Base-by-base conservation (phyloP, 2,113 vertebrate species). In the Coracopsis vasa region DNA sequence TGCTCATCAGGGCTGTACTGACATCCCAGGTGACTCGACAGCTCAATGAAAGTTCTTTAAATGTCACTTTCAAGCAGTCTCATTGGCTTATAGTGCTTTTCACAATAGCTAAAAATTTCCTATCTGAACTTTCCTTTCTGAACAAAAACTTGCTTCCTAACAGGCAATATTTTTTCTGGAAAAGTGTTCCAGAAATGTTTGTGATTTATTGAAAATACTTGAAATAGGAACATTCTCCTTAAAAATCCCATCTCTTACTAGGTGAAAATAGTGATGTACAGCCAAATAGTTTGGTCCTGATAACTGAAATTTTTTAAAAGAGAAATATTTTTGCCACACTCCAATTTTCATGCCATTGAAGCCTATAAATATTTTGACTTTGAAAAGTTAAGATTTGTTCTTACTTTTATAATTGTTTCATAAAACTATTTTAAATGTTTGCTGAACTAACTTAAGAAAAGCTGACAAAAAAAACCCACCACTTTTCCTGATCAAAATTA, bases 401-500 rank as follows among this genome's bases (percentile, higher is more conserved):
- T 82, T 56, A 51, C 13, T 71, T 1, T 58, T 66, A 6, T 17
- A 62, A n/a, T 72, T 69, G 5, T 45, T 90, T 77, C 27, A 60
- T 33, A 31, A 2, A 80, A 42, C 23, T 75, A 18, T 53, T 85
- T 71, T 54, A 42, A 42, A 80, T 19, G 4, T 79, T 72, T 82
- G 35, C 29, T 47, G 35, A 72, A 54, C 16, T 56, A 61, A 72
- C 16, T 33, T 73, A 25, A 66, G 18, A 70, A 84, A 66, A 70
- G 6, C 1, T 5, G 23, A 48, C 4, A 10, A 28, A 37, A 39
- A 25, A 48, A 20, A 1, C 3, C 3, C 35, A 25, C 3, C 17
- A 25, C 2, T 70, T 88, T 81, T 72, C 25, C 62, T 69, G 12
- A 82, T 10, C 17, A 53, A 77, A 88, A 82, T 64, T 47, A 37